Evolutionary conservation across 1,140 invertebrate species (phyloP).

Genomic region (Acyrthosiphon pisum): DNA sequence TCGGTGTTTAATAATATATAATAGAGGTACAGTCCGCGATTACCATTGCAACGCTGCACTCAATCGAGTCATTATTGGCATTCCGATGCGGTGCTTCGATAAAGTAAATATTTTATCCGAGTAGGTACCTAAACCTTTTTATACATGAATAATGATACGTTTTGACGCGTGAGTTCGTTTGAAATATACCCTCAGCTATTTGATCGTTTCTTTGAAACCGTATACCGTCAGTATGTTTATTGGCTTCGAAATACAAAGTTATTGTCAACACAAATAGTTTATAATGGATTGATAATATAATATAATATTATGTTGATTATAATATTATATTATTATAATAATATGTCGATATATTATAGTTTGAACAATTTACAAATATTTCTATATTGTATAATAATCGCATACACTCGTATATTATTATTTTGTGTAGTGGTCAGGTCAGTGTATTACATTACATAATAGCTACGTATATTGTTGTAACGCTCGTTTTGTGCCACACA

Average conservation of each 20-base stretch:
- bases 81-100: neutral
- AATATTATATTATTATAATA: no score
- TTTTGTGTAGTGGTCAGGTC: neutral
- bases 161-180: neutral
- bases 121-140: neutral
- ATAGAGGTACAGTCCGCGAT: neutral
- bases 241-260: neutral
- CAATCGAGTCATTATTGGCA: neutral
- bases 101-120: neutral
- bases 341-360: neutral
- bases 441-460: neutral
- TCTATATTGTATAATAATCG: neutral
- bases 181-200: neutral
- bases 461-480: no score
- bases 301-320: no score
- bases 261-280: neutral
- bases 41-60: neutral
- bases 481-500: neutral
- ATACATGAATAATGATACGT: neutral
- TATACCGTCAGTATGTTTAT: neutral
- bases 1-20: neutral
- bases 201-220: neutral
- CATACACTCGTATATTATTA: neutral
- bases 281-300: neutral
- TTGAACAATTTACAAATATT: neutral